A percentile compares a stretch with the other conserved stretches of the same genome.
Evolutionary conservation across 2,888 invertebrate genomes (phyloP).

Genomic region (Meiosimyza decipiens): DNA sequence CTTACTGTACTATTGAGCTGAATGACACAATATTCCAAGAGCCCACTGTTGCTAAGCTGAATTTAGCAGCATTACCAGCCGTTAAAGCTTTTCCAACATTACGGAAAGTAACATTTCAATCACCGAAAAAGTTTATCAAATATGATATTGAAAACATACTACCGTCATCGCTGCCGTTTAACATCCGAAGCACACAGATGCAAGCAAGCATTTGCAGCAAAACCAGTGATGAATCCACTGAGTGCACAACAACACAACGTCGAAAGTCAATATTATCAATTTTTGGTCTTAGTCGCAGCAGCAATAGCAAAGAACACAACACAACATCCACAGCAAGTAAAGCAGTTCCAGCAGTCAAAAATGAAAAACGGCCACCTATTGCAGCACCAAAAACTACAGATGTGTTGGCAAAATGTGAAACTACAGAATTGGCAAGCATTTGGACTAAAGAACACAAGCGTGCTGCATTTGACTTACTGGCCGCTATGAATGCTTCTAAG

Average conservation of each 20-base stretch:
- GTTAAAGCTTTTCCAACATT: constrained; percentile 52
- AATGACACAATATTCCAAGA: constrained; percentile 54
- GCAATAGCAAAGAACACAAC: constrained; percentile 43
- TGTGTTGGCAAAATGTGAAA: constrained; percentile 44
- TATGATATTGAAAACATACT: constrained; percentile 55
- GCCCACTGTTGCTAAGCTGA: constrained; percentile 63
- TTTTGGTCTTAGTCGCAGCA: constrained; percentile 55
- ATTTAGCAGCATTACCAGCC: constrained; percentile 55
- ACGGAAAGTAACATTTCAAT: constrained; percentile 60
- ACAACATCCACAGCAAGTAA: background rate
- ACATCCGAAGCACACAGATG: constrained; percentile 43
- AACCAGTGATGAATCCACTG: constrained; percentile 55
- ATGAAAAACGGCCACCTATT: constrained; percentile 13
- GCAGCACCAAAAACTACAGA: constrained; percentile 27
- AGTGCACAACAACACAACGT: constrained; percentile 51
- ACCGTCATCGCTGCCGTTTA: constrained; percentile 5
- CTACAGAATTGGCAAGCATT: constrained; percentile 51
- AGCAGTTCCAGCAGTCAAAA: constrained; percentile 2
- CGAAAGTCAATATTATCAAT: constrained; percentile 61
- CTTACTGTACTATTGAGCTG: constrained; percentile 62
- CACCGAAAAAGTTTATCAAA: constrained; percentile 59
- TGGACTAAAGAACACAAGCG: constrained; percentile 65
- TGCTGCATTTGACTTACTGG: constrained; percentile 64
- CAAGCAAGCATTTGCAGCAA: constrained; percentile 60
- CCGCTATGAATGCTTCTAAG: constrained; percentile 62